These are phyloP conservation scores for Colostygia pectinataria DNA, from an alignment of 2,888 invertebrate species.

Conservation along the genomic window DNA sequence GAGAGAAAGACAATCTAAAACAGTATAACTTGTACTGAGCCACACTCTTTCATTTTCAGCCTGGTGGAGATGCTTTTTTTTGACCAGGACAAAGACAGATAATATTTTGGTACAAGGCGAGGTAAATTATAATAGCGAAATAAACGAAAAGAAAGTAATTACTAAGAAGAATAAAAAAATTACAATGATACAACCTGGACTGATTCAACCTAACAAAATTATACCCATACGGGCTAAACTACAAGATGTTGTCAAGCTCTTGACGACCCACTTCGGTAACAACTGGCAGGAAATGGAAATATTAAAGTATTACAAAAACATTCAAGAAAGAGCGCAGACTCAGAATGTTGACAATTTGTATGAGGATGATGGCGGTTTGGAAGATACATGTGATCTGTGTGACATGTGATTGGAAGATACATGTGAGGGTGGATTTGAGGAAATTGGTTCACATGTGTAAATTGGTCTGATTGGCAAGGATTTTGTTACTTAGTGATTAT, in stretches of 20 bases:
- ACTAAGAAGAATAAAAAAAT: slow-evolving; percentile 26
- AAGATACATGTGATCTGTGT: slow-evolving; percentile 23
- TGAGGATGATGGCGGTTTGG: slow-evolving; percentile 19
- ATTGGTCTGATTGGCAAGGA: background rate
- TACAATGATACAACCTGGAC: slow-evolving; percentile 15
- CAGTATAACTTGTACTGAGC: no score
- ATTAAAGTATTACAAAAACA: slow-evolving; percentile 22
- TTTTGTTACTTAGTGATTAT: slow-evolving; percentile 4
- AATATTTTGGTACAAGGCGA: slow-evolving; percentile 30
- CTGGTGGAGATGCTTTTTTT: slow-evolving; percentile 23
- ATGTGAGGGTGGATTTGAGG: slow-evolving; percentile 22
- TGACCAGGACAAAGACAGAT: slow-evolving; percentile 23
- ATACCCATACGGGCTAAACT: slow-evolving; percentile 22
- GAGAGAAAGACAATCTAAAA: no score
- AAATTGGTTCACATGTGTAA: slow-evolving; percentile 15
- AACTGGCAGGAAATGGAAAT: slow-evolving; percentile 16
- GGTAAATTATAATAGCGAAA: slow-evolving; percentile 19
- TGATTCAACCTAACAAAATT: slow-evolving; percentile 25
- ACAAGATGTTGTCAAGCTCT: slow-evolving; percentile 23
- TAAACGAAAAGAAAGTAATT: slow-evolving; percentile 17
- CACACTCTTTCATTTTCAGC: no score
- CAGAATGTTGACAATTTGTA: slow-evolving; percentile 15
- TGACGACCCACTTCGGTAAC: slow-evolving; percentile 20
- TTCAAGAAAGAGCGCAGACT: slow-evolving; percentile 15
- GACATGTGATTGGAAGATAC: slow-evolving; percentile 21